Evolutionary conservation across 2,888 invertebrate species (phyloP), one percentile per base, ranked within the genome.

Genomic region (Caenorhabditis uteleia): DNA sequence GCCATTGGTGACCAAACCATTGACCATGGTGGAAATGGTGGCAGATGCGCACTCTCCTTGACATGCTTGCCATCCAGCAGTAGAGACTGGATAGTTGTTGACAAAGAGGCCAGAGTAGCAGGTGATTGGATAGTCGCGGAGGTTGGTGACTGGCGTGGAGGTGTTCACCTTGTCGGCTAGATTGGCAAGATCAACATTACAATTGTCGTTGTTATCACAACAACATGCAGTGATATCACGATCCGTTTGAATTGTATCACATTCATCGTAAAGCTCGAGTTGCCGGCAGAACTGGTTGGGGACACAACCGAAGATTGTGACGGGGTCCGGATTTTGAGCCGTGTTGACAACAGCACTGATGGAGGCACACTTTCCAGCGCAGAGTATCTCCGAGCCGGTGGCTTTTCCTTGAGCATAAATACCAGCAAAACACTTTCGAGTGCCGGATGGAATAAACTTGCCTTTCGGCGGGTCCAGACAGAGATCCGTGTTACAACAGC

Each of bases 391-490:
- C 4, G 61, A 58, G 54, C 73, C 73, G 23, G 43, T 50, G 12
- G 55, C 65, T 18, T 65, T 26, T 50, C 59, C 59, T 26, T 40
- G 45, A 31, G 62, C 53, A 57, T 65, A 72, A 33, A 72, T 44
- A 57, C 72, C 72, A 25, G 57, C 57, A 44, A 44, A 72, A 55
- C 72, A 72, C 8, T 39, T 54, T 38, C 62, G 54, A 27, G 38
- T 38, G 26, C 57, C 58, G 48, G 51, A 53, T 38, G 68, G 71
- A 20, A 46, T 49, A 23, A 59, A 59, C 47, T 55, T 60, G 67
- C 65, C 66, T 42, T 65, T 72, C 42, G 57, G 48, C n/a, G 70
- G 69, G 31, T 69, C 70, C n/a, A 72, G 46, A 43, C 72, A 72
- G 25, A 62, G 53, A 38, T 72, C 66, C 16, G 56, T 59, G 55